Percentiles rank a stretch among this genome's conserved stretches.
These are phyloP conservation scores for Bradypodion pumilum DNA, from an alignment of 2,797 vertebrate genomes.

Conservation along the genomic window DNA sequence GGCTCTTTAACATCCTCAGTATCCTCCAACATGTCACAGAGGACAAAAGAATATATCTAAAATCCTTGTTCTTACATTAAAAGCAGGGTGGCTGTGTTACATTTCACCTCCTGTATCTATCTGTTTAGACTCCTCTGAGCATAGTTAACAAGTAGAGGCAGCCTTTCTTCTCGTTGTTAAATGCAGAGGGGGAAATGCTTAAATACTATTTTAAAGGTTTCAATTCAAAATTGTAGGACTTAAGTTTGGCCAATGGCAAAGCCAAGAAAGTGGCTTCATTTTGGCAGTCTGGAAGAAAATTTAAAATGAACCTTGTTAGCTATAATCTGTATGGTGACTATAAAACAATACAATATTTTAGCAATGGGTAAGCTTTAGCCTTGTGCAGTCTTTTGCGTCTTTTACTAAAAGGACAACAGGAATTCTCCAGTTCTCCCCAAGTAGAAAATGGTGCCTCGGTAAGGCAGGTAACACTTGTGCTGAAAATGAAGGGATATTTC, in stretches of 20 bases:
- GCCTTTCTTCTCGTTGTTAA: neutral
- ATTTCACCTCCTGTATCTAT: too few relatives aligned
- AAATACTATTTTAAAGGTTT: neutral
- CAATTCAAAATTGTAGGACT: too few relatives aligned
- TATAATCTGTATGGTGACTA: neutral
- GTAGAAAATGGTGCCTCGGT: neutral
- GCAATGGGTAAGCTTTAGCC: neutral
- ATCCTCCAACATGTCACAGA: neutral
- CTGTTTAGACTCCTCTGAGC: neutral
- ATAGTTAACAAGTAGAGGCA: neutral
- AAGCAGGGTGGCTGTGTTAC: neutral
- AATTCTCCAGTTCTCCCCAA: neutral
- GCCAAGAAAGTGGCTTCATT: too few relatives aligned
- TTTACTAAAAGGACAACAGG: neutral
- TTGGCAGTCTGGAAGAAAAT: too few relatives aligned
- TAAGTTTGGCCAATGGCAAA: too few relatives aligned
- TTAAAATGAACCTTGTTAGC: neutral
- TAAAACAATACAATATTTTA: neutral
- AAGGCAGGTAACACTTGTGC: neutral
- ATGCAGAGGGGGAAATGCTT: neutral
- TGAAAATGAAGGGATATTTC: neutral
- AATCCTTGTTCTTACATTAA: neutral
- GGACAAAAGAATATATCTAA: neutral
- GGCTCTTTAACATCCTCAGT: neutral
- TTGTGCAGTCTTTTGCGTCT: neutral